Percentiles rank a stretch among this genome's conserved stretches.
Evolutionary conservation across 2,888 invertebrate species (phyloP).

Genomic region (Agriotes lineatus): DNA sequence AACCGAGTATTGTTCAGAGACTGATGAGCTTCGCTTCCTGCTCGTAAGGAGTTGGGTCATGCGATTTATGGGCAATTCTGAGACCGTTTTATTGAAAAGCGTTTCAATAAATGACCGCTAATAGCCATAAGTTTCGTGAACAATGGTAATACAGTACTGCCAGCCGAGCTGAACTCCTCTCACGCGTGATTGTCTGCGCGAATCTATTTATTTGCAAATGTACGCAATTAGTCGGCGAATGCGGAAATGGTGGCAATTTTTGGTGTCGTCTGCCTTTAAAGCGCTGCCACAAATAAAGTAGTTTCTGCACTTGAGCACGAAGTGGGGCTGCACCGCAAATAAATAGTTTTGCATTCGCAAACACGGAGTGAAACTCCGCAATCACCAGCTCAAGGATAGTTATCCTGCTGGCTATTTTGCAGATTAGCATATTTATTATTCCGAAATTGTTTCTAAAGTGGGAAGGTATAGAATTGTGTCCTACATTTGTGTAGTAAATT

Average conservation of each 20-base stretch:
- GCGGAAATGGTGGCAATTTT: neutral
- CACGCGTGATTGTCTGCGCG: conserved; percentile 17
- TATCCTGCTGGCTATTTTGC: too few relatives aligned
- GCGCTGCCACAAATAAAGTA: too few relatives aligned
- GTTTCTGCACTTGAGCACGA: too few relatives aligned
- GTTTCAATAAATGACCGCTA: conserved; percentile 41
- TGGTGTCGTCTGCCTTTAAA: too few relatives aligned
- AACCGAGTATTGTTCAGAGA: conserved; percentile 42
- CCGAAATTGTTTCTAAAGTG: too few relatives aligned
- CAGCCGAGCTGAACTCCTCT: conserved; percentile 19
- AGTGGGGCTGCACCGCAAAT: too few relatives aligned
- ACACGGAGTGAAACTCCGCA: too few relatives aligned
- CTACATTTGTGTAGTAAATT: too few relatives aligned
- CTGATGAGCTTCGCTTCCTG: conserved; percentile 43
- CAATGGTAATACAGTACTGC: conserved; percentile 36
- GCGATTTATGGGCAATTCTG: conserved; percentile 42
- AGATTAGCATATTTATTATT: too few relatives aligned
- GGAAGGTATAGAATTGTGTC: too few relatives aligned
- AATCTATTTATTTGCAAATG: conserved; percentile 20
- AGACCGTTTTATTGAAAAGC: conserved; percentile 41
- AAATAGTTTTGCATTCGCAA: too few relatives aligned
- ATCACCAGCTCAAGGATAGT: too few relatives aligned
- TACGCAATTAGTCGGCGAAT: neutral
- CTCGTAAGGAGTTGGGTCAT: conserved; percentile 39
- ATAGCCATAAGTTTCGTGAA: conserved; percentile 41